Evolutionary conservation across 2,113 vertebrate genomes (phyloP).

Genomic region (Corythoichthys haematopterus): DNA sequence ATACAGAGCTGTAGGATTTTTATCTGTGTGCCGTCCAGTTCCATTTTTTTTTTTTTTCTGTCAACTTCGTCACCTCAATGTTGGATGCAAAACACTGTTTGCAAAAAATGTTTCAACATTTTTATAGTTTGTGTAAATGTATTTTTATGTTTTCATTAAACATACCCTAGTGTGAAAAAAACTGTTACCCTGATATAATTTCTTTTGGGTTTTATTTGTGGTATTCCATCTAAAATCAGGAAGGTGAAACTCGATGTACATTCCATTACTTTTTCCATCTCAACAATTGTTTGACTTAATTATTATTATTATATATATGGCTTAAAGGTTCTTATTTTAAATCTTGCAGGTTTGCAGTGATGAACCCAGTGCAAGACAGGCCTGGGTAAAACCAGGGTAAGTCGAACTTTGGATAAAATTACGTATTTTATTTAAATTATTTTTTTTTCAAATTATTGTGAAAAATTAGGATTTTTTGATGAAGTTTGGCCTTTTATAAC

Average conservation of each 20-base stretch:
- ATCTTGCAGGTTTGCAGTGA: slow-evolving; percentile 52
- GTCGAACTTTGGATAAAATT: slow-evolving; percentile 33
- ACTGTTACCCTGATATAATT: background rate
- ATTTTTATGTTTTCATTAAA: background rate
- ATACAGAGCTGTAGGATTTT: background rate
- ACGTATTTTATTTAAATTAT: background rate
- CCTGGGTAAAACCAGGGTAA: slow-evolving; percentile 90
- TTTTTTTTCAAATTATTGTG: background rate
- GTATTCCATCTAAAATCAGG: slow-evolving; percentile 34
- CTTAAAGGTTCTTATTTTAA: slow-evolving; percentile 13
- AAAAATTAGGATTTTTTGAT: background rate
- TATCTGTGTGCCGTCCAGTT: background rate
- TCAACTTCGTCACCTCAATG: background rate
- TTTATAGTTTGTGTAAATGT: background rate
- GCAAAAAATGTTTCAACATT: background rate
- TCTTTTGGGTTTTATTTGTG: slow-evolving; percentile 9
- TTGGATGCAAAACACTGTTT: background rate
- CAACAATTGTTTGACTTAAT: background rate
- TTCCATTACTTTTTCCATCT: background rate
- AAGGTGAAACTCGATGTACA: slow-evolving; percentile 63
- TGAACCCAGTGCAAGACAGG: slow-evolving; percentile 75
- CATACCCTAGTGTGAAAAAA: background rate
- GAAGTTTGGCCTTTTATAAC: background rate
- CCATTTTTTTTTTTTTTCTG: background rate
- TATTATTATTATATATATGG: background rate